A percentile compares a stretch with the other conserved stretches of the same genome.
Evolutionary conservation across 1,140 invertebrate genomes (phyloP).

Genomic region (Bursaphelenchus mucronatus): DNA sequence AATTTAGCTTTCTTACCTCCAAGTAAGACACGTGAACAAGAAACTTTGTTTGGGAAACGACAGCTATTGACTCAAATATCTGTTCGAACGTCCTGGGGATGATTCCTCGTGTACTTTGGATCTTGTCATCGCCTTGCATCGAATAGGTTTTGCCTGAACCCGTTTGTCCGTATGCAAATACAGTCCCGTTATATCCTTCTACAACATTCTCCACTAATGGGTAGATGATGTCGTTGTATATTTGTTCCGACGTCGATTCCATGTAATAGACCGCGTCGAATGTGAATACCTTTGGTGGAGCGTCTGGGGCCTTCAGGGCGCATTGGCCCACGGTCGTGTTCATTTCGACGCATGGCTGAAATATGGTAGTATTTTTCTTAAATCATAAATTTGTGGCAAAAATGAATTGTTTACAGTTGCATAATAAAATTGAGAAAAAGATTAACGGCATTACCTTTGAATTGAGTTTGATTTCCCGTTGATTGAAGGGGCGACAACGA

Average conservation of each 20-base stretch:
- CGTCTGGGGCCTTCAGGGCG: constrained; percentile 66
- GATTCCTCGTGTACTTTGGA: constrained; percentile 69
- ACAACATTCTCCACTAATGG: constrained; percentile 70
- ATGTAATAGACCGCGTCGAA: constrained; percentile 71
- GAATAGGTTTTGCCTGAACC: constrained; percentile 66
- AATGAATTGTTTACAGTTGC: constrained; percentile 1
- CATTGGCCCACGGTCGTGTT: constrained; percentile 66
- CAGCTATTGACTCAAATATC: constrained; percentile 82
- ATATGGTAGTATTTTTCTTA: constrained; percentile 56
- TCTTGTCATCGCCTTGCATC: constrained; percentile 67
- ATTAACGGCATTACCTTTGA: constrained; percentile 67
- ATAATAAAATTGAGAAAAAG: constrained; percentile 24
- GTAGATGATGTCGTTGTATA: constrained; percentile 71
- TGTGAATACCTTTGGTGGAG: constrained; percentile 71
- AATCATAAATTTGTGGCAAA: constrained; percentile 68
- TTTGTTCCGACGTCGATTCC: constrained; percentile 68
- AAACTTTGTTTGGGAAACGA: constrained; percentile 75
- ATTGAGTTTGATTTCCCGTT: constrained; percentile 70
- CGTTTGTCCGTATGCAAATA: constrained; percentile 68
- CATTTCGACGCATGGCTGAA: constrained; percentile 73
- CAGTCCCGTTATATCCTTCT: constrained; percentile 67
- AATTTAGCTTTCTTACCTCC: constrained; percentile 65
- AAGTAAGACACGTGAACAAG: constrained; percentile 83
- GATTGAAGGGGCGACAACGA: constrained; percentile 82
- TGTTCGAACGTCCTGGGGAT: constrained; percentile 84